Evolutionary conservation across 2,113 vertebrate species (phyloP).

Genomic region (human): GRCh38 chr1:111193001-111193500

Average conservation of each 20-base stretch:
- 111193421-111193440: neutral
- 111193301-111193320: constrained; percentile 42
- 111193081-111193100: neutral
- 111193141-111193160: constrained; percentile 41
- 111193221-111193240: neutral
- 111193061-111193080: neutral
- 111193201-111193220: constrained; percentile 52
- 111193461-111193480: neutral
- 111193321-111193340: constrained; percentile 13
- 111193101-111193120: neutral
- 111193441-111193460: neutral
- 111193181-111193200: constrained; percentile 28
- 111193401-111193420: neutral
- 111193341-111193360: neutral
- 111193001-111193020: neutral
- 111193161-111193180: constrained; percentile 56
- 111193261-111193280: neutral
- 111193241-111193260: constrained; percentile 58
- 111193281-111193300: neutral
- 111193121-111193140: constrained; percentile 5
- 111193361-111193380: neutral
- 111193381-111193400: neutral
- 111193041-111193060: neutral
- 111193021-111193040: neutral
- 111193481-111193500: neutral